phyloP scores from a whole-genome alignment of 2,797 vertebrate genomes.

The Cheirogaleus major region DNA sequence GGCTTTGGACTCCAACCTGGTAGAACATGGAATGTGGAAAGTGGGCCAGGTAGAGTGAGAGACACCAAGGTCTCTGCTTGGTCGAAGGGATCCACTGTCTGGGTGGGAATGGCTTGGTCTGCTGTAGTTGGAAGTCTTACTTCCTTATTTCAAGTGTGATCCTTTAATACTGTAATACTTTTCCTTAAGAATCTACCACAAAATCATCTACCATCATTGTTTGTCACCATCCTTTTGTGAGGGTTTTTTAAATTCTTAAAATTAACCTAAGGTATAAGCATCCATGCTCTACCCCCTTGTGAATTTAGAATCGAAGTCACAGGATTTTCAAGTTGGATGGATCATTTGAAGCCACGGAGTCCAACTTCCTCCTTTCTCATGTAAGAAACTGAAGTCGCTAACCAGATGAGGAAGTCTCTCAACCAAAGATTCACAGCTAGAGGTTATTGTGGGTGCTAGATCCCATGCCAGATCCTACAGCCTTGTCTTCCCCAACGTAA shows the following conservation, averaged over 20 bases:
- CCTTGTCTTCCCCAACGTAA: neutral
- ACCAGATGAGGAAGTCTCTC: neutral
- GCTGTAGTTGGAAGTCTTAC: neutral
- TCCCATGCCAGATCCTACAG: neutral
- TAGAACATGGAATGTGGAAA: neutral
- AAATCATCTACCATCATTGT: neutral
- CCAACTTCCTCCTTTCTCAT: neutral
- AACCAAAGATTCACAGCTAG: neutral
- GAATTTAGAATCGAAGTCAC: neutral
- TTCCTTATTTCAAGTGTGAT: neutral
- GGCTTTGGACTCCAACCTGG: neutral
- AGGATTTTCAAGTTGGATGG: neutral
- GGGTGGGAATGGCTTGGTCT: neutral
- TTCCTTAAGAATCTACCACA: neutral
- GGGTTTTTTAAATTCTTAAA: conserved; percentile 18
- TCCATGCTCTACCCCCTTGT: neutral
- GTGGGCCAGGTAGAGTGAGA: neutral
- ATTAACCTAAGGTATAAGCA: neutral
- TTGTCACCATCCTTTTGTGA: neutral
- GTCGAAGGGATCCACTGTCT: neutral
- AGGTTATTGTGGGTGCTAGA: neutral
- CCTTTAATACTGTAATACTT: neutral
- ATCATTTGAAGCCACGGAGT: neutral
- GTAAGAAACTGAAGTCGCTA: neutral
- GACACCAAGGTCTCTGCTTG: neutral